Evolutionary conservation across 2,888 invertebrate species (phyloP).

Genomic region (Stenotaenia linearis): DNA sequence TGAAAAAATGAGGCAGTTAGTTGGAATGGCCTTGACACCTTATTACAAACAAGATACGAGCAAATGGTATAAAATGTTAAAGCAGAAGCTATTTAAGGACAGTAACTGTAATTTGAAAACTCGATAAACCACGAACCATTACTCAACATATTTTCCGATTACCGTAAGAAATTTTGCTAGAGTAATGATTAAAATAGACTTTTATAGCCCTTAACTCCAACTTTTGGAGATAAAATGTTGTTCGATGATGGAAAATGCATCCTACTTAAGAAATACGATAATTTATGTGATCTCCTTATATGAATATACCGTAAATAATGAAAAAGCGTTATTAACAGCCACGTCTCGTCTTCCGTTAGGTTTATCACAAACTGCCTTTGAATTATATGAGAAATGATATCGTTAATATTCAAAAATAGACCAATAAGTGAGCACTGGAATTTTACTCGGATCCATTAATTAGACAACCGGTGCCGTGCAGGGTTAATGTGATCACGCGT

Average conservation of each 20-base stretch:
- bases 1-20: neutral
- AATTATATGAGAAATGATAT: slow-evolving; percentile 10
- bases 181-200: neutral
- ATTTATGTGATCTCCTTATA: neutral
- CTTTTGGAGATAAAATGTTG: neutral
- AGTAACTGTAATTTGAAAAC: neutral
- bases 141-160: neutral
- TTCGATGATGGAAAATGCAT: neutral
- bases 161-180: neutral
- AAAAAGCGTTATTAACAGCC: neutral
- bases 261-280: neutral
- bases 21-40: neutral
- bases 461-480: slow-evolving; percentile 10
- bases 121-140: neutral
- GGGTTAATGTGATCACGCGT: neutral
- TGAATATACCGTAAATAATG: neutral
- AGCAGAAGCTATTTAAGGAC: no score
- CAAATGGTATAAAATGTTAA: neutral
- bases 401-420: slow-evolving; percentile 10
- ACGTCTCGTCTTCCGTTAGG: slow-evolving; percentile 16
- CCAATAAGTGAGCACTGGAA: slow-evolving; percentile 16
- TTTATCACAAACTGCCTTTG: slow-evolving; percentile 14
- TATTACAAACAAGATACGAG: neutral
- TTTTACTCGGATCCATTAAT: neutral
- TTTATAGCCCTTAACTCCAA: neutral